Evolutionary conservation across 2,888 invertebrate genomes (phyloP).

Genomic region (Busseola fusca): DNA sequence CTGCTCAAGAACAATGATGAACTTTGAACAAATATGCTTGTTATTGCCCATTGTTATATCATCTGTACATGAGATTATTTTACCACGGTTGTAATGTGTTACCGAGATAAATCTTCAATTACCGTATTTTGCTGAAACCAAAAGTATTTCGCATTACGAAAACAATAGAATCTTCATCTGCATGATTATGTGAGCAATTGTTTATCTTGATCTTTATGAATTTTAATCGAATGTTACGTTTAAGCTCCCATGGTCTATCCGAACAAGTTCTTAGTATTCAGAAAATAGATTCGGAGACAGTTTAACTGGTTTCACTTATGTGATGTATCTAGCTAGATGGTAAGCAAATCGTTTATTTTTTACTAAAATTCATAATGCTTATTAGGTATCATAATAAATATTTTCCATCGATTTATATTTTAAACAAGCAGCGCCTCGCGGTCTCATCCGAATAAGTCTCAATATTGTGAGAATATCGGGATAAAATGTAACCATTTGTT

Average conservation of each 20-base stretch:
- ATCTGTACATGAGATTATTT: conserved; percentile 63
- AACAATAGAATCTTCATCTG: conserved; percentile 21
- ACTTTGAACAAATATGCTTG: conserved; percentile 65
- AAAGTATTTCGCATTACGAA: conserved; percentile 49
- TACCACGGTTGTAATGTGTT: conserved; percentile 60
- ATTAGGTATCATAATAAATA: not conserved
- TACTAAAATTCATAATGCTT: not conserved
- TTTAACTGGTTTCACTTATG: not conserved
- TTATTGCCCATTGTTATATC: conserved; percentile 67
- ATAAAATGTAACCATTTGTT: too few species aligned
- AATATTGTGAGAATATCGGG: too few species aligned
- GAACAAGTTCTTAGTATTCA: not conserved
- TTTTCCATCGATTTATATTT: not conserved
- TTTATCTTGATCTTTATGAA: conserved; percentile 18
- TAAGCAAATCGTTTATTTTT: too few species aligned
- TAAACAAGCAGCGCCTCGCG: not conserved
- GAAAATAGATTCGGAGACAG: not conserved
- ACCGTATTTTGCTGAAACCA: conserved; percentile 51
- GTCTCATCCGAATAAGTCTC: not conserved
- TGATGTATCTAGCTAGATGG: not conserved
- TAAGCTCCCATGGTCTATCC: not conserved
- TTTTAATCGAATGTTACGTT: conserved; percentile 23
- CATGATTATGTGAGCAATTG: conserved; percentile 10
- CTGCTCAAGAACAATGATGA: conserved; percentile 59
- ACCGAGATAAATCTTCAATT: conserved; percentile 47